Percentiles rank a stretch among this genome's conserved stretches.
Conservation (phyloP, 2,113 vertebrate genomes). For the Furnarius figulus region DNA sequence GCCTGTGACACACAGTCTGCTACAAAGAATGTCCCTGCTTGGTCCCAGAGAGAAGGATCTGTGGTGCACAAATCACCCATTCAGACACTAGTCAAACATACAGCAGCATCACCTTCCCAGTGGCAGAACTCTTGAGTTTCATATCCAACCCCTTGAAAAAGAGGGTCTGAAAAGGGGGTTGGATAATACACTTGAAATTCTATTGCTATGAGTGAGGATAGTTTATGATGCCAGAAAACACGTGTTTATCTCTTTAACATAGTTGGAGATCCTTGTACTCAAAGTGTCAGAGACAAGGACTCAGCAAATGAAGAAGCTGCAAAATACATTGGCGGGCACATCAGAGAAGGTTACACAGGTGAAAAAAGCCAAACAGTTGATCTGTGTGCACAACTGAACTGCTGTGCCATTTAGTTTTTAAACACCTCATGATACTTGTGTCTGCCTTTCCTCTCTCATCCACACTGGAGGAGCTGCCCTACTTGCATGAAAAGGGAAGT, state of each 20-base stretch:
- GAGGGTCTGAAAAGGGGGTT: not conserved
- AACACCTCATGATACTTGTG: not conserved
- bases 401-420: conserved; percentile 40
- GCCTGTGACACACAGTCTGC: not conserved
- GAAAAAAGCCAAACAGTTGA: not conserved
- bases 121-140: not conserved
- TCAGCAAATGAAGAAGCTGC: not conserved
- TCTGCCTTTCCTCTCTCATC: not conserved
- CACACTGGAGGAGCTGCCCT: not conserved
- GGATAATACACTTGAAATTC: not conserved
- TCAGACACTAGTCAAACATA: not conserved
- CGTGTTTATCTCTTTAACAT: not conserved
- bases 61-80: not conserved
- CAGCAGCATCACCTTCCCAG: not conserved
- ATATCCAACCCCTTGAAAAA: not conserved
- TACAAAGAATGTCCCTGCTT: not conserved
- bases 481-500: not conserved
- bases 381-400: not conserved
- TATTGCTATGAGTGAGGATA: not conserved
- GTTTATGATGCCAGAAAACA: not conserved
- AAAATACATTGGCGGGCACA: not conserved
- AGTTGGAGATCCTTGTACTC: not conserved
- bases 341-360: not conserved
- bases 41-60: not conserved
- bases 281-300: not conserved